Conservation (phyloP, 2,797 vertebrate species). For the Glossophaga mutica region DNA sequence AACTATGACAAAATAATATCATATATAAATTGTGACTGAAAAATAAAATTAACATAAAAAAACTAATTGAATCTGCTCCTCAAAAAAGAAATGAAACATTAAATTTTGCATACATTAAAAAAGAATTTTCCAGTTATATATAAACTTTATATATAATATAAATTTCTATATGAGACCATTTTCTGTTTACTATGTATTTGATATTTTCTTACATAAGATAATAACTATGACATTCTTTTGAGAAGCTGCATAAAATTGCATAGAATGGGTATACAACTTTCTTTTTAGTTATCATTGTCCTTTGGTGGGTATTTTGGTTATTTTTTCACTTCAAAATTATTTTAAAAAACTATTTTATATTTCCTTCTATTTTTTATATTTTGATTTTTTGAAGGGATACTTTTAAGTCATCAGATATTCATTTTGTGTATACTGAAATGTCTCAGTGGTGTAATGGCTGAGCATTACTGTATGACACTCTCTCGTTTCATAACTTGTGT, state of each 20-base stretch:
- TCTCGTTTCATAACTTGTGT: not conserved
- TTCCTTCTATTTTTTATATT: not conserved
- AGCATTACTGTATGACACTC: not conserved
- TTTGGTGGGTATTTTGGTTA: not conserved
- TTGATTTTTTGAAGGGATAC: not conserved
- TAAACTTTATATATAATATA: not conserved
- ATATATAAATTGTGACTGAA: not conserved
- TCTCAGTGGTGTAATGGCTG: not conserved
- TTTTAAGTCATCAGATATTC: not conserved
- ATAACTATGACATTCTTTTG: not conserved
- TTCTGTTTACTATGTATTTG: not conserved
- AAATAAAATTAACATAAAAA: not conserved
- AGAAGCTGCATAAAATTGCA: not conserved
- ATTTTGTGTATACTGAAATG: not conserved
- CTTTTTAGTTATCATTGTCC: not conserved
- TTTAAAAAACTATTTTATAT: not conserved
- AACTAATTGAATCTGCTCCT: not conserved
- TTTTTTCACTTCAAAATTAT: not conserved
- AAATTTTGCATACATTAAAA: not conserved
- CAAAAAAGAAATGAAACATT: not conserved
- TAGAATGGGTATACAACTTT: not conserved
- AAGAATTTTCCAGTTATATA: not conserved
- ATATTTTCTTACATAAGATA: not conserved
- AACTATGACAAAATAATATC: not conserved
- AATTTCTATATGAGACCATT: not conserved